Evolutionary conservation across 2,797 vertebrate genomes (phyloP).

Genomic region (Nyctalus aviator): DNA sequence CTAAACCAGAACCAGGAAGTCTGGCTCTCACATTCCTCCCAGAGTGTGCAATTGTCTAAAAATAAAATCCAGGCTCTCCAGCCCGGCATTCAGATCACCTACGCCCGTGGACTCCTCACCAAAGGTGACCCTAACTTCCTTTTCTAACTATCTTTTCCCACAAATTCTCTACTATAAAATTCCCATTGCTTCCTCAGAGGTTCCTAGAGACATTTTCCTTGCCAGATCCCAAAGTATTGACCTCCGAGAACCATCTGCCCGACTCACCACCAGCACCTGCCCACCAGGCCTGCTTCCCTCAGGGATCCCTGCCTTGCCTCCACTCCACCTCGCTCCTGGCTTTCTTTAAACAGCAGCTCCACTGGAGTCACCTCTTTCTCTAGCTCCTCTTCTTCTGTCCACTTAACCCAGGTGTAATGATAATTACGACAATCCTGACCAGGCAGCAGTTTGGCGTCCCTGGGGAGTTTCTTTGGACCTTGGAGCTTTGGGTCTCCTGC

Average conservation of each 20-base stretch:
- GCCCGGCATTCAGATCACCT: background rate
- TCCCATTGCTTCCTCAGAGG: background rate
- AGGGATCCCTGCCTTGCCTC: background rate
- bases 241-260: background rate
- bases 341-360: background rate
- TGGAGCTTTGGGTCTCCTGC: background rate
- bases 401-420: background rate
- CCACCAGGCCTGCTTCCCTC: background rate
- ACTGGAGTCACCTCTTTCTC: background rate
- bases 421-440: background rate
- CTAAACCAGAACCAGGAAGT: background rate
- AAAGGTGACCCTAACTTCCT: background rate
- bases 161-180: background rate
- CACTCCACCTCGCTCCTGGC: background rate
- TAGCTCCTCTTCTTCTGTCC: background rate
- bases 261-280: rapidly evolving
- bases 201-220: background rate
- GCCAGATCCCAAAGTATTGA: background rate
- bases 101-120: background rate
- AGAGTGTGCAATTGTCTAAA: background rate
- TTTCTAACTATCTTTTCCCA: background rate
- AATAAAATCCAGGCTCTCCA: background rate
- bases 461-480: background rate
- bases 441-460: too few relatives aligned
- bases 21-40: background rate